Base-by-base conservation (phyloP, 2,888 invertebrate genomes). In the Pristionchus fissidentatus region DNA sequence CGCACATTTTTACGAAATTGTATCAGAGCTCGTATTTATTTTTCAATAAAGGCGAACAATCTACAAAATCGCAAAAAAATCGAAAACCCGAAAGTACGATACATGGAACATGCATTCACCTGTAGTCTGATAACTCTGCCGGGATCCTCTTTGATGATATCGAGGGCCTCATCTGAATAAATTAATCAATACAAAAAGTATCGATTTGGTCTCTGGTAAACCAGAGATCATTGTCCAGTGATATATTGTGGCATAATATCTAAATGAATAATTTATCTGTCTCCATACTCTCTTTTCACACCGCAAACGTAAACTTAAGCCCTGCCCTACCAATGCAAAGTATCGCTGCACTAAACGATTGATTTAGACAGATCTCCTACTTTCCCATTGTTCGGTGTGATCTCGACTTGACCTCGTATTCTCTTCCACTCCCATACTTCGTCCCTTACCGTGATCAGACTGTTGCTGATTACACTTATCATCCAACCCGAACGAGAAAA, bases 81-180 rank as follows among this genome's bases (percentile, higher is more conserved):
- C 62, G 46, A 35, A 38, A 46, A 19, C n/a, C 26, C 43, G 29
- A 85, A 35, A 1, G 52, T 19, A n/a, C n/a, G n/a, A n/a, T n/a
- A n/a, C n/a, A n/a, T n/a, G n/a, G n/a, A n/a, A 26, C 7, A 49
- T 8, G 13, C 3, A 62, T 86, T 86, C 22, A 77, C 60, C 35
- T 85, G 85, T 26, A 91, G 85, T 26, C 85, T 77, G 10, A 57
- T 49, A 32, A 92, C 79, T 38, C 91, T 81, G n/a, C 86, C 85
- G 43, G 92, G 92, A 46, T 92, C 88, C 32, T 87, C 88, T 35
- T 90, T 85, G 83, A 92, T 92, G 26, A 92, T 91, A 10, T 86
- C 79, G n/a, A 92, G 82, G 22, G 89, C 91, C 84, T 92, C 92
- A 49, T 88, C 88, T 87, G 55, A 29, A 84, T 81, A 5, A 46